phyloP scores from a whole-genome alignment of 2,888 invertebrate species.

The Hemaris fuciformis region DNA sequence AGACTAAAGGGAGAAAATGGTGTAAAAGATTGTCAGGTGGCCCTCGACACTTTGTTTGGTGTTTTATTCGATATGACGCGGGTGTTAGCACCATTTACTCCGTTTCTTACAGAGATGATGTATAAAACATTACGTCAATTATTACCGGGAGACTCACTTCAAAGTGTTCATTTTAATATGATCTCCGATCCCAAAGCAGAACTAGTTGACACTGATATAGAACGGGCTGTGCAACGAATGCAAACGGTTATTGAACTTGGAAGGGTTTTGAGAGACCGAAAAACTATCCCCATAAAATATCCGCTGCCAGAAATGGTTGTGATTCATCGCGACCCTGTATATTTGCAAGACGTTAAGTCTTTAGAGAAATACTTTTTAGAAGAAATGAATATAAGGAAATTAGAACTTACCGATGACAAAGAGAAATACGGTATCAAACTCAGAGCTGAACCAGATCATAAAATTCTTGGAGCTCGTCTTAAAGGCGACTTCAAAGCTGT shows the following conservation, averaged over 20 bases:
- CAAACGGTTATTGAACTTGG: conserved; percentile 97
- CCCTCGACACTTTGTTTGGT: conserved; percentile 93
- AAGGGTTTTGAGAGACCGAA: conserved; percentile 94
- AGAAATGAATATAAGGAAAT: conserved; percentile 94
- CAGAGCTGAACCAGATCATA: conserved; percentile 97
- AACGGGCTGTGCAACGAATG: conserved; percentile 94
- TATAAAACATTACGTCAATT: conserved; percentile 92
- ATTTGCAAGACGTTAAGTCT: conserved; percentile 88
- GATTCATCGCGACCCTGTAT: conserved; percentile 91
- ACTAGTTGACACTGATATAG: conserved; percentile 92
- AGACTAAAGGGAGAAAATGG: conserved; percentile 96
- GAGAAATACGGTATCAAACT: conserved; percentile 94
- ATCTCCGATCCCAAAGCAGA: conserved; percentile 87
- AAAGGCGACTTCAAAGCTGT: conserved; percentile 96
- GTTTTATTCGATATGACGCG: conserved; percentile 94
- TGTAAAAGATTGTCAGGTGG: conserved; percentile 88
- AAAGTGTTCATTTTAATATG: conserved; percentile 96
- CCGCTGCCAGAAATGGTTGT: conserved; percentile 98
- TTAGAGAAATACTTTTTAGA: conserved; percentile 93
- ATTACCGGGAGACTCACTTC: conserved; percentile 76
- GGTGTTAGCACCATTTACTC: conserved; percentile 98
- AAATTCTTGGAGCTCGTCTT: conserved; percentile 91
- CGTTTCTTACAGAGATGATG: conserved; percentile 97
- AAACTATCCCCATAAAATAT: conserved; percentile 97
- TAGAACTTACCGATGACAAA: conserved; percentile 94